Evolutionary conservation across 1,140 invertebrate species (phyloP).

Genomic region (Capitella teleta): DNA sequence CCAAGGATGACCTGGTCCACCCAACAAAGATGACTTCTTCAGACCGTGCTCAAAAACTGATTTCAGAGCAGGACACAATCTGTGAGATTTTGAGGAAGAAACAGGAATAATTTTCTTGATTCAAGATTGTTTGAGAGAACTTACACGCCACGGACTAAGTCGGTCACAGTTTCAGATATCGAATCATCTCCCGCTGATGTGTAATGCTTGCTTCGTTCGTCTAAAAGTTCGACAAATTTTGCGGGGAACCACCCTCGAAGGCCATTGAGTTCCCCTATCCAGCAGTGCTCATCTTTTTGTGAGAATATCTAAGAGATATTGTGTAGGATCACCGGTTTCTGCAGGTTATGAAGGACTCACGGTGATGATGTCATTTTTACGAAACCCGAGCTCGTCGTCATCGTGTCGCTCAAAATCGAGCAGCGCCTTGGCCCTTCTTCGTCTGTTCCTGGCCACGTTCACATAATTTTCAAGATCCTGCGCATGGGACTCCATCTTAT

Average conservation of each 20-base stretch:
- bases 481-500: conserved; percentile 86
- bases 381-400: conserved; percentile 95
- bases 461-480: conserved; percentile 89
- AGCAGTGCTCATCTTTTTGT: conserved; percentile 98
- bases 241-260: conserved; percentile 98
- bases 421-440: conserved; percentile 84
- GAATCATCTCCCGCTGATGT: conserved; percentile 93
- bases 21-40: conserved; percentile 61
- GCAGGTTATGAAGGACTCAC: too few relatives aligned
- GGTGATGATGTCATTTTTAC: conserved; percentile 96
- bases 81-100: too few relatives aligned
- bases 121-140: too few relatives aligned
- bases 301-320: conserved; percentile 60
- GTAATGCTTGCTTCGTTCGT: conserved; percentile 87
- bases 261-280: conserved; percentile 97
- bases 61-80: conserved; percentile 83
- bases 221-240: conserved; percentile 90
- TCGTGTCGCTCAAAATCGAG: conserved; percentile 96
- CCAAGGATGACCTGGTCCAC: conserved; percentile 94
- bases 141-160: conserved; percentile 81
- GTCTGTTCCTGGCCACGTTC: conserved; percentile 64
- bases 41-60: conserved; percentile 93
- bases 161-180: conserved; percentile 88
- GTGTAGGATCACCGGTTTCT: not conserved
- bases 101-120: too few relatives aligned